These are phyloP conservation scores for Anableps anableps DNA, from an alignment of 2,797 vertebrate genomes.

Conservation along the genomic window DNA sequence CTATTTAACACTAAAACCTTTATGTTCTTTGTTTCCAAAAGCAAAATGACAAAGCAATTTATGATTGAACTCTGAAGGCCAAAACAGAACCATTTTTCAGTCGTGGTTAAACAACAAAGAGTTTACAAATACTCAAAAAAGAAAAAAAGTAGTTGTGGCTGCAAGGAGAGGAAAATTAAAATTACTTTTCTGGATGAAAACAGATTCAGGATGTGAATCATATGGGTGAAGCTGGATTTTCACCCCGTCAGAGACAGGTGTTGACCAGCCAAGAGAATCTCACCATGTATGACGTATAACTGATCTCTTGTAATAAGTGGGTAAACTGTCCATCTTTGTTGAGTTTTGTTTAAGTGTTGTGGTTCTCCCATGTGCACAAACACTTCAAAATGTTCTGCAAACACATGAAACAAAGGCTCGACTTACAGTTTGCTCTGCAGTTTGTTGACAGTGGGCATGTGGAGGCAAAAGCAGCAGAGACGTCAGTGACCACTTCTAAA, in stretches of 20 bases:
- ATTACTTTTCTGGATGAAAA: neutral
- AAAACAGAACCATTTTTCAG: neutral
- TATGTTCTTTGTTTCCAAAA: neutral
- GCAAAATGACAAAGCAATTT: neutral
- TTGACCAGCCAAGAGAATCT: neutral
- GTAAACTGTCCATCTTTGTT: neutral
- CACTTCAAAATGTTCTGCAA: neutral
- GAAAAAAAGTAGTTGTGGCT: neutral
- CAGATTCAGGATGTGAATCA: neutral
- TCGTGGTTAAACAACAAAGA: neutral
- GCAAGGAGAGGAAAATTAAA: conserved; percentile 16
- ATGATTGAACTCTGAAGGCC: neutral
- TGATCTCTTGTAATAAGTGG: neutral
- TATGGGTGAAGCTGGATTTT: neutral
- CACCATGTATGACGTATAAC: rapidly evolving
- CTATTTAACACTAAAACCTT: neutral
- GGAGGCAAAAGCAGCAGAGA: neutral
- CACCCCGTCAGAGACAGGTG: neutral
- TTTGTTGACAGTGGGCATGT: conserved; percentile 8
- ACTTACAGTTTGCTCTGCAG: neutral
- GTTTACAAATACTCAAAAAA: neutral
- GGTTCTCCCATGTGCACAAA: neutral
- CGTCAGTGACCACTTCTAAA: no score
- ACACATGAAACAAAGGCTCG: neutral
- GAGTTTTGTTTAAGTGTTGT: neutral